A percentile compares a stretch with the other conserved stretches of the same genome.
These are phyloP conservation scores for Caenorhabditis sp. DNA, from an alignment of 2,888 invertebrate genomes.

Conservation along the genomic window DNA sequence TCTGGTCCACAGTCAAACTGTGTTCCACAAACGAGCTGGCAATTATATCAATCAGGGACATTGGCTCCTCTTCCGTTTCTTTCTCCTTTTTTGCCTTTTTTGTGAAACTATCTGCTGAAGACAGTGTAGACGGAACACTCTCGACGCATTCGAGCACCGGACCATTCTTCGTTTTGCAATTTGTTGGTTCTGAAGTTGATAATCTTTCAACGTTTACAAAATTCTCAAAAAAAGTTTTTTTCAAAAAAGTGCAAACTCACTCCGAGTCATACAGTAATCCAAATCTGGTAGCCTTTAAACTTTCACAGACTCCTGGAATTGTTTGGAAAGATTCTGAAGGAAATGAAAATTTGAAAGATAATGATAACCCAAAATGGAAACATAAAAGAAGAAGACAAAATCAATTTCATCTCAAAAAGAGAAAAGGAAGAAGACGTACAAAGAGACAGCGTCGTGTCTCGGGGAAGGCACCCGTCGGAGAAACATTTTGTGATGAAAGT, in stretches of 20 bases:
- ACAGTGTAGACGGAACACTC: constrained; percentile 35
- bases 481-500: neutral
- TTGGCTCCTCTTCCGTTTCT: constrained; percentile 51
- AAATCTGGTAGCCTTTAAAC: constrained; percentile 6
- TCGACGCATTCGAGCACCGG: constrained; percentile 9
- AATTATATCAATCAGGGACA: constrained; percentile 22
- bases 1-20: constrained; percentile 68
- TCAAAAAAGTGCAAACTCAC: constrained; percentile 20
- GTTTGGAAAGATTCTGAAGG: no score
- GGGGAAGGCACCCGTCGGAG: neutral
- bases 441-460: neutral
- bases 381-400: constrained; percentile 9
- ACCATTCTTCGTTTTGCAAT: constrained; percentile 27
- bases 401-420: constrained; percentile 13
- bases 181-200: constrained; percentile 30
- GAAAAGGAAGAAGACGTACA: constrained; percentile 18
- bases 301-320: no score
- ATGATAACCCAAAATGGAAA: constrained; percentile 15
- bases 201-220: no score
- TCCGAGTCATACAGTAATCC: constrained; percentile 46
- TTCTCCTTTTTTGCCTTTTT: constrained; percentile 3
- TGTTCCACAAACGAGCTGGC: constrained; percentile 74
- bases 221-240: no score
- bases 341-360: constrained; percentile 4
- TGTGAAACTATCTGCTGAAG: constrained; percentile 30